Conservation (phyloP, 1,140 invertebrate genomes). For the Listronotus bonariensis region DNA sequence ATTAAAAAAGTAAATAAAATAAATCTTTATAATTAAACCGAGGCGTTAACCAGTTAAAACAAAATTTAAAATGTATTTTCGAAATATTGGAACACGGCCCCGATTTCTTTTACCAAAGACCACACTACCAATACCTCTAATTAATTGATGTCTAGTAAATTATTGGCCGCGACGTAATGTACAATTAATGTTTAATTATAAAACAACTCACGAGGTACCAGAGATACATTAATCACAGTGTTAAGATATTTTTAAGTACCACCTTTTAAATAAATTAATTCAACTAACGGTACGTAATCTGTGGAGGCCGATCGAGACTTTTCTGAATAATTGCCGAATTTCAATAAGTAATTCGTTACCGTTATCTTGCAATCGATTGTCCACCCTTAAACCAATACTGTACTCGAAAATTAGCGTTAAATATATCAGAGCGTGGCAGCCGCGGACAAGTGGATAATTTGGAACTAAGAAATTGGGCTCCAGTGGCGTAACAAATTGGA, state of each 20-base stretch:
- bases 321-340: constrained; percentile 29
- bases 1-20: too few species aligned
- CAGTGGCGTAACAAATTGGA: background rate
- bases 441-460: constrained; percentile 12
- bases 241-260: constrained; percentile 32
- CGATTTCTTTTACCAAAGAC: background rate
- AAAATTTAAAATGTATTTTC: too few species aligned
- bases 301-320: constrained; percentile 11
- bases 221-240: constrained; percentile 25
- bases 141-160: constrained; percentile 14
- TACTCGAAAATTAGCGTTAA: constrained; percentile 19
- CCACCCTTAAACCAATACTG: constrained; percentile 30
- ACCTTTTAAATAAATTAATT: constrained; percentile 35
- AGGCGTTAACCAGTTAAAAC: too few species aligned
- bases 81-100: too few species aligned
- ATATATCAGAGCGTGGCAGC: constrained; percentile 13
- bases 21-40: too few species aligned
- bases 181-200: constrained; percentile 28
- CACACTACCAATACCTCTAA: constrained; percentile 1
- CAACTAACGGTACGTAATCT: constrained; percentile 30
- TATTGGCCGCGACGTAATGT: constrained; percentile 6
- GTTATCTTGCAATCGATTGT: constrained; percentile 23
- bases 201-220: constrained; percentile 12
- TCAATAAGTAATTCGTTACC: constrained; percentile 28
- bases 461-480: constrained; percentile 4